Conservation (phyloP, 2,797 vertebrate genomes). For the Malurus leucopterus region DNA sequence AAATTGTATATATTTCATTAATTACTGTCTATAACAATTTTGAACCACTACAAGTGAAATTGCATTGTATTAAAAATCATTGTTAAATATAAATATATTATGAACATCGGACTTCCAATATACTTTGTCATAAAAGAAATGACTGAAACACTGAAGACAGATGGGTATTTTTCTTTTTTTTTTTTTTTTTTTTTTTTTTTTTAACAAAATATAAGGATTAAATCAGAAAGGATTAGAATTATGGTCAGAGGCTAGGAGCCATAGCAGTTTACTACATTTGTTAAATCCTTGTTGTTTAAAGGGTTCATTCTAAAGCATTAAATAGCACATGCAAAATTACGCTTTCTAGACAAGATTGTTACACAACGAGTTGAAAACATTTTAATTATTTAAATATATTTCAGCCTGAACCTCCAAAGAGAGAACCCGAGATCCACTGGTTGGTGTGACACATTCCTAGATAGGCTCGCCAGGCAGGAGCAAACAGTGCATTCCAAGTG, state of each 20-base stretch:
- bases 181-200: not conserved
- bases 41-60: not conserved
- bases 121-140: not conserved
- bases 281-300: not conserved
- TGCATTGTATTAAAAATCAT: not conserved
- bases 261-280: not conserved
- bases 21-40: not conserved
- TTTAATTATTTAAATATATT: not conserved
- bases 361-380: not conserved
- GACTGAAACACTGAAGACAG: not conserved
- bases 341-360: not conserved
- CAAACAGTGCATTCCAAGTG: not conserved
- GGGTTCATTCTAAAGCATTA: not conserved
- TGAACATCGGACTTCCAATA: not conserved
- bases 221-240: not conserved
- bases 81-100: not conserved
- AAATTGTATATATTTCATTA: not conserved
- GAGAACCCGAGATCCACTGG: not conserved
- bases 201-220: not conserved
- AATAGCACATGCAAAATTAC: not conserved
- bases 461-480: not conserved
- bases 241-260: not conserved
- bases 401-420: not conserved
- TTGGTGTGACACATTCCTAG: rapidly evolving
- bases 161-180: not conserved